Conservation (phyloP, 2,888 invertebrate species). For the Sesamia inferens region DNA sequence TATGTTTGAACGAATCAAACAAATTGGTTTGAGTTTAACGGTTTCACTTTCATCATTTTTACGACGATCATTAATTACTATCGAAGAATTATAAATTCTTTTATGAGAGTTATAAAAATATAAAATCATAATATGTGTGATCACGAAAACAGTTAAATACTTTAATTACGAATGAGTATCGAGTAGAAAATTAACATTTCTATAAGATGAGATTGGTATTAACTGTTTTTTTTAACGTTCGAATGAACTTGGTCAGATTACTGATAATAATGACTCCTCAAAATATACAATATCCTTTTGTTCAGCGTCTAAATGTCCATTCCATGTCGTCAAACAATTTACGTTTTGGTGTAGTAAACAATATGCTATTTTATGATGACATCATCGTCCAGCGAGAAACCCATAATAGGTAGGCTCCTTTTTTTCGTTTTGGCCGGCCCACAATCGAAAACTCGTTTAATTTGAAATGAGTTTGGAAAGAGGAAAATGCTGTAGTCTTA, state of each 20-base stretch:
- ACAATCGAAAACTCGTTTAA: slow-evolving; percentile 48
- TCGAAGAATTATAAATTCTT: slow-evolving; percentile 40
- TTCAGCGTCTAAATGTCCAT: slow-evolving; percentile 8
- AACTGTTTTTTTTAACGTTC: neutral
- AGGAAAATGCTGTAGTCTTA: neutral
- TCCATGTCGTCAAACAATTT: slow-evolving; percentile 35
- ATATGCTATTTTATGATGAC: slow-evolving; percentile 70
- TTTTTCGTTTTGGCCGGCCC: slow-evolving; percentile 66
- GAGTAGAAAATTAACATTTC: neutral
- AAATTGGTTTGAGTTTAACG: slow-evolving; percentile 51
- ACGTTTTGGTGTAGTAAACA: slow-evolving; percentile 54
- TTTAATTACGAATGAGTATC: neutral
- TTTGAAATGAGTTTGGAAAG: slow-evolving; percentile 16
- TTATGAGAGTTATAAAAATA: slow-evolving; percentile 47
- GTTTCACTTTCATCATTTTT: slow-evolving; percentile 63
- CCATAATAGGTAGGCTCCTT: slow-evolving; percentile 73
- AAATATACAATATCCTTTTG: neutral
- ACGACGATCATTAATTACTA: slow-evolving; percentile 36
- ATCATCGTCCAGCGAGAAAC: slow-evolving; percentile 70
- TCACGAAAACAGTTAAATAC: slow-evolving; percentile 14
- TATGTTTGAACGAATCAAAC: slow-evolving; percentile 53
- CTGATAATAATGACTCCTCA: neutral
- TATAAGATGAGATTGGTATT: neutral
- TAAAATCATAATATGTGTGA: slow-evolving; percentile 17
- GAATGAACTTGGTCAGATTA: neutral